Evolutionary conservation across 2,888 invertebrate species (phyloP).

Genomic region (Corbicula japonica): DNA sequence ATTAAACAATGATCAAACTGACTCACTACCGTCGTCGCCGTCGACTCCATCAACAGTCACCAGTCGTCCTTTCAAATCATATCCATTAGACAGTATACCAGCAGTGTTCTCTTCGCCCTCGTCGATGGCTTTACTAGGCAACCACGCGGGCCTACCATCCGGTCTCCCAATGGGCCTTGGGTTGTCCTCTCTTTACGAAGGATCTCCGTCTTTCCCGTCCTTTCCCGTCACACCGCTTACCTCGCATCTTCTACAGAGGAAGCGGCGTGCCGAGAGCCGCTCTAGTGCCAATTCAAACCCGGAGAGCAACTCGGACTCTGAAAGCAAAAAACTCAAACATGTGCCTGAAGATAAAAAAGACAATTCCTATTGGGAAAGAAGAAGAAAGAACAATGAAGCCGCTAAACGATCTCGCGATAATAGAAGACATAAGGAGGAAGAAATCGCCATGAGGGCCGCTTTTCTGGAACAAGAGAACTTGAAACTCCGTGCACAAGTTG

Average conservation of each 20-base stretch:
- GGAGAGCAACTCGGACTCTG: slow-evolving; percentile 46
- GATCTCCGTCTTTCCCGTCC: slow-evolving; percentile 66
- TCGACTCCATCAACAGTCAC: slow-evolving; percentile 43
- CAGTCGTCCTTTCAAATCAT: slow-evolving; percentile 78
- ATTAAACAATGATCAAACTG: slow-evolving; percentile 20
- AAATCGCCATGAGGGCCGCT: slow-evolving; percentile 81
- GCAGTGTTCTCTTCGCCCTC: slow-evolving; percentile 61
- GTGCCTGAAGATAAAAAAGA: slow-evolving; percentile 81
- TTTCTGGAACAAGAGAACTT: slow-evolving; percentile 82
- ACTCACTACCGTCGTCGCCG: slow-evolving; percentile 37
- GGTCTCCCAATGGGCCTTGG: slow-evolving; percentile 65
- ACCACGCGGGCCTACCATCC: slow-evolving; percentile 57
- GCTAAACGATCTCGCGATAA: slow-evolving; percentile 81
- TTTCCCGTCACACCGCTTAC: slow-evolving; percentile 79
- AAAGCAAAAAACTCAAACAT: slow-evolving; percentile 72
- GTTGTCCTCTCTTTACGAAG: slow-evolving; percentile 71
- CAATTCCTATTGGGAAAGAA: slow-evolving; percentile 80
- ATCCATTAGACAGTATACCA: slow-evolving; percentile 73
- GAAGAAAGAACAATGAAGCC: slow-evolving; percentile 82
- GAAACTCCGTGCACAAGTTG: slow-evolving; percentile 80
- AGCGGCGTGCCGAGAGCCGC: slow-evolving; percentile 77
- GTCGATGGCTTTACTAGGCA: slow-evolving; percentile 62
- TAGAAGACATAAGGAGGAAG: slow-evolving; percentile 80
- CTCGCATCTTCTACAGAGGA: slow-evolving; percentile 79
- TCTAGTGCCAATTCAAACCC: slow-evolving; percentile 33